Base-by-base conservation (phyloP, 30 jellyfish, hydroid and myxozoan species). In the Catostylus mosaicus region DNA sequence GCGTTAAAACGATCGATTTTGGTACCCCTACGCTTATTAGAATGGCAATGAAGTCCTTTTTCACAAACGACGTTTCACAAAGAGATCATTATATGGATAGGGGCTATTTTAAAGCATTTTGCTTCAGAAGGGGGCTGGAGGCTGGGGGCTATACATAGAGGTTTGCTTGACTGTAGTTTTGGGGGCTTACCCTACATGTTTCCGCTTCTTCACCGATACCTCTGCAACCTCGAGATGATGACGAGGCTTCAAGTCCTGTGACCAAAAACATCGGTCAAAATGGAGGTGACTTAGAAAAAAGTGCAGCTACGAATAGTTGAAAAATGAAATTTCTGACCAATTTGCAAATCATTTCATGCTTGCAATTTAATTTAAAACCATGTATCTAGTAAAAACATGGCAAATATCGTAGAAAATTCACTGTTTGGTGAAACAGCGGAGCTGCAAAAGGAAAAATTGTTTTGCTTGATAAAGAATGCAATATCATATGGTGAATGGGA, bases 401-500 rank as follows among this genome's bases (percentile, higher is more conserved):
- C 71, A 8, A 4, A 59, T 1, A 5, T 8, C 36, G 23, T 18
- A 27, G 71, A 59, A 6, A 23, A n/a, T 18, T 27, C 16, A 4
- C 36, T 59, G 20, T 26, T 59, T 59, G 80, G 80, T 34, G 80
- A 36, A 12, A 68, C 64, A 8, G 34, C 64, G 3, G 80, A 68
- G 59, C 36, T 68, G 35, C 80, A 35, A 33, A 20, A 37, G 8
- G 80, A 68, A 40, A 68, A 45, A 40, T 31, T 67, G 85, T 29
- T 67, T 4, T 73, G 74, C 70, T 50, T 82, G 36, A 32, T 82
- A 1, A 66, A 68, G 30, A 82, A 82, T 54, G 92, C 92, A 0
- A 66, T 82, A 2, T 73, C 92, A 6, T 48, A 71, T 56, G 94
- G 94, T 1, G 88, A 89, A 63, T 89, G 94, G 94, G 97, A 89